Evolutionary conservation across 2,888 invertebrate genomes (phyloP), one percentile per base, ranked within the genome.

Genomic region (Chymomyza procnemis): DNA sequence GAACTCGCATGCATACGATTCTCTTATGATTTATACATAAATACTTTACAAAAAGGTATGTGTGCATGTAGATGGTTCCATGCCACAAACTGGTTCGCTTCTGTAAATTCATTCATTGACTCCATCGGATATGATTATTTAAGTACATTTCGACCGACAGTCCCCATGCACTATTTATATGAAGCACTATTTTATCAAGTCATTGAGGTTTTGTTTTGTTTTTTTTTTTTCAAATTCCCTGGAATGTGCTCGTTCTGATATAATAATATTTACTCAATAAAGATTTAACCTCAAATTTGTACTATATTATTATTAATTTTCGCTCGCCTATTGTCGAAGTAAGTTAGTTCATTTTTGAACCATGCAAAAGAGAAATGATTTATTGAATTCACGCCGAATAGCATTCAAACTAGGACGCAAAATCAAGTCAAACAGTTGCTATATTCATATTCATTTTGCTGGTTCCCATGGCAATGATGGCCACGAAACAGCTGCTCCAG

Each of bases 401-500:
- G 26, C 1, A 26, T 26, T 8, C 8, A 6, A 26, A 26, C 26
- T 26, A 6, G 8, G 3, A 34, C 34, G 34, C 34, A 34, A 34
- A 34, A 12, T 34, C 6, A 2, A 34, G 2, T 9, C 34, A 9
- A 41, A 41, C 34, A 12, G 34, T 0, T 41, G 34, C 34, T 41
- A 34, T 34, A 4, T 22, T 22, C 26, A 26, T 26, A 1, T 26
- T 4, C 6, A 26, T 26, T 1, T 26, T 26, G 6, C 8, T 26
- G 54, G 54, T 54, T 54, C 54, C 12, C 54, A 54, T 54, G 26
- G 26, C 26, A 8, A 6, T 26, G 56, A 55, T 47, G 58, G 66
- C 71, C 78, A 74, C 73, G 80, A 80, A 85, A 79, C 82, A 83
- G 82, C 87, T 83, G 82, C 76, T 78, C 61, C 63, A 56, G 56